Evolutionary conservation across 2,888 invertebrate species (phyloP).

Genomic region (Neelides folsomi): DNA sequence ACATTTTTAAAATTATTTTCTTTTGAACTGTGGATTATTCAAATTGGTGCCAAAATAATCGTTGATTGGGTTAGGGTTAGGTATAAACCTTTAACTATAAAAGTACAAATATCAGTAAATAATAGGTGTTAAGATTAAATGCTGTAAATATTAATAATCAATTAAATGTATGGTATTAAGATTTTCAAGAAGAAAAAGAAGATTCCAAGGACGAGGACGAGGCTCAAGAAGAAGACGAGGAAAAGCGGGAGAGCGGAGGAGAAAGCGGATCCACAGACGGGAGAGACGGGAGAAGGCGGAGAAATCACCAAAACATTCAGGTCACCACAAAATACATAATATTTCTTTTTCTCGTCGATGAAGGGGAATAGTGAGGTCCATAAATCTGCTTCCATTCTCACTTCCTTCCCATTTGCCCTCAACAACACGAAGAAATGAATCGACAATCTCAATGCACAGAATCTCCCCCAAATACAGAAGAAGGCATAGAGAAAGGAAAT

Average conservation of each 20-base stretch:
- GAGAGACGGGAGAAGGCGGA: slow-evolving; percentile 21
- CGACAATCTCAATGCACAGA: too few species aligned
- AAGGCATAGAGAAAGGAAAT: too few species aligned
- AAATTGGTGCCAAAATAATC: too few species aligned
- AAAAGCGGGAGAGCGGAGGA: slow-evolving; percentile 16
- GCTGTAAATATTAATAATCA: too few species aligned
- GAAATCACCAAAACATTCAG: slow-evolving; percentile 31
- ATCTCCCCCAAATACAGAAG: too few species aligned
- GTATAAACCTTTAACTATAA: too few species aligned
- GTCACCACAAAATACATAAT: slow-evolving; percentile 14
- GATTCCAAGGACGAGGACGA: slow-evolving; percentile 37
- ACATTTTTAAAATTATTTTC: too few species aligned
- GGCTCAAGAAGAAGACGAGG: slow-evolving; percentile 27
- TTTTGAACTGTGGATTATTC: too few species aligned
- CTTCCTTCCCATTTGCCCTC: slow-evolving; percentile 36
- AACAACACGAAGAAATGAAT: slow-evolving; percentile 2
- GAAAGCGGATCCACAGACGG: slow-evolving; percentile 20
- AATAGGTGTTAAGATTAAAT: too few species aligned
- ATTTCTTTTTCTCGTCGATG: slow-evolving; percentile 1
- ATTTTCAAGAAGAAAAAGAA: slow-evolving; percentile 33
- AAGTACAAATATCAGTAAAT: too few species aligned
- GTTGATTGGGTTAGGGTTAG: too few species aligned
- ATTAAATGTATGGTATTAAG: slow-evolving; percentile 4
- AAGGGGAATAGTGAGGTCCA: slow-evolving; percentile 39
- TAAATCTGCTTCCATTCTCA: slow-evolving; percentile 40